These are phyloP conservation scores for Phylloscopus whistleri DNA, from an alignment of 2,113 vertebrate species.

Conservation along the genomic window DNA sequence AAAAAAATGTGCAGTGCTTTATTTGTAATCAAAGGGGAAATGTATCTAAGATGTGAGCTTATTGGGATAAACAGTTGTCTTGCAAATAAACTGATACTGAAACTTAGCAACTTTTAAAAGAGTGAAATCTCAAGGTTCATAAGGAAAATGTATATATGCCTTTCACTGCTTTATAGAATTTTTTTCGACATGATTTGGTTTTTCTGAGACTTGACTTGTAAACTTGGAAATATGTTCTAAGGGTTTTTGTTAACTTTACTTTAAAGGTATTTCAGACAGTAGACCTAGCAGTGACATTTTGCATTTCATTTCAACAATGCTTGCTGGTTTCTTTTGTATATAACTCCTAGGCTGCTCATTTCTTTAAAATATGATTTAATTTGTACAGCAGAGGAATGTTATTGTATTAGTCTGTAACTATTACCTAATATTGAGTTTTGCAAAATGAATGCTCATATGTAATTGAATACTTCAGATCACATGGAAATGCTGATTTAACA, in stretches of 20 bases:
- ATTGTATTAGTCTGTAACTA: constrained; percentile 86
- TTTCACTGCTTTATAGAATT: constrained; percentile 84
- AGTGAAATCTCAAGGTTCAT: constrained; percentile 72
- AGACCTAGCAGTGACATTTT: constrained; percentile 75
- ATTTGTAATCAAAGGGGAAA: constrained; percentile 73
- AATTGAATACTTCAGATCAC: constrained; percentile 79
- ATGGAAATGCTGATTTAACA: constrained; percentile 78
- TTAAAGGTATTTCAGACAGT: constrained; percentile 79
- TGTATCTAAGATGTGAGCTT: constrained; percentile 73
- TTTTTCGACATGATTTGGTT: constrained; percentile 77
- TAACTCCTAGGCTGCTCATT: constrained; percentile 87
- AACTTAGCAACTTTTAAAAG: constrained; percentile 71
- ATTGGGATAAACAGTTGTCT: constrained; percentile 65
- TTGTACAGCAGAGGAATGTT: constrained; percentile 94
- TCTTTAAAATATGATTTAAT: constrained; percentile 89
- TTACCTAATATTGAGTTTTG: constrained; percentile 83
- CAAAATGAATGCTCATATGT: constrained; percentile 79
- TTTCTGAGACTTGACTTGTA: constrained; percentile 78
- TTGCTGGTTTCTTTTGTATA: constrained; percentile 87
- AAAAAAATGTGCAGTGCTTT: constrained; percentile 68
- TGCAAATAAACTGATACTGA: constrained; percentile 70
- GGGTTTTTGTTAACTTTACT: constrained; percentile 77
- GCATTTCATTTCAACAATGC: constrained; percentile 84
- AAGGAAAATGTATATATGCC: constrained; percentile 88
- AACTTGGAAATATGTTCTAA: constrained; percentile 80